These are phyloP conservation scores for Pyrrhosoma nymphula DNA, from an alignment of 2,888 invertebrate species.

Conservation along the genomic window DNA sequence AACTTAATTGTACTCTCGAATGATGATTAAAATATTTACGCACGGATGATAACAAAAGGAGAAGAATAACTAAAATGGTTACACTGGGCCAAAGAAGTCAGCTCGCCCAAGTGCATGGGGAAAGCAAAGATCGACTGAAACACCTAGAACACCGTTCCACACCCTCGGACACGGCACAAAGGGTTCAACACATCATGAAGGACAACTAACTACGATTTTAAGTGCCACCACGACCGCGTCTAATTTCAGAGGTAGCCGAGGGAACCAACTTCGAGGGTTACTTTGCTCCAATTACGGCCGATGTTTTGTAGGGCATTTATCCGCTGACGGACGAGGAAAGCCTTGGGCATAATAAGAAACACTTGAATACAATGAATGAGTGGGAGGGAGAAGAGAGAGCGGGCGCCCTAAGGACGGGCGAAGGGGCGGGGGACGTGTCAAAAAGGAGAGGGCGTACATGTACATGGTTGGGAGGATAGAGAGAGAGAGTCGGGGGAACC, in stretches of 20 bases:
- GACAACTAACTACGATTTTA: background rate
- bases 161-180: background rate
- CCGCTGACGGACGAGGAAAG: background rate
- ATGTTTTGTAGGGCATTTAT: background rate
- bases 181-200: background rate
- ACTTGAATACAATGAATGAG: slow-evolving; percentile 45
- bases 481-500: background rate
- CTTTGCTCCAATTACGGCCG: slow-evolving; percentile 10
- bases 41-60: too few species aligned
- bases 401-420: background rate
- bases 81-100: background rate
- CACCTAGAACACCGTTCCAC: background rate
- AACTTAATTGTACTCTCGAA: too few species aligned
- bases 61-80: too few species aligned
- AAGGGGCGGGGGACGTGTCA: background rate
- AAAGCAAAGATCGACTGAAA: background rate
- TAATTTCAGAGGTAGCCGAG: background rate
- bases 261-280: background rate
- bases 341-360: slow-evolving; percentile 23
- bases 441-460: slow-evolving; percentile 30
- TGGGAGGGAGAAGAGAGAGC: slow-evolving; percentile 17
- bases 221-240: background rate
- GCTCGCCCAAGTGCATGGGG: background rate
- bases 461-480: background rate
- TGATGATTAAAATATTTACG: too few species aligned